Evolutionary conservation across 2,797 vertebrate species (phyloP).

Genomic region (Catostomus latipinnis): DNA sequence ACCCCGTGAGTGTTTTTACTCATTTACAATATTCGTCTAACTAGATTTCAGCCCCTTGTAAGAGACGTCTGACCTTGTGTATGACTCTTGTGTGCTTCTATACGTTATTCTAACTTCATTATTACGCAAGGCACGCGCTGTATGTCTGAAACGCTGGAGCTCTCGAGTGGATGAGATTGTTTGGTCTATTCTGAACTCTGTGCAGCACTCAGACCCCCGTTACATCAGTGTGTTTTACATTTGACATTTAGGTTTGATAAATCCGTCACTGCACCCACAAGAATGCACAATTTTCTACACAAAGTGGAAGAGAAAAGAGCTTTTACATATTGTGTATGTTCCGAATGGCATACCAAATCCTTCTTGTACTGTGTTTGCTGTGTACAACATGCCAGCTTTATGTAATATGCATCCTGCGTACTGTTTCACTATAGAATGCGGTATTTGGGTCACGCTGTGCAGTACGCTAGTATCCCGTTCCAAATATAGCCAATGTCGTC

Average conservation of each 20-base stretch:
- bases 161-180: not conserved
- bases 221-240: no score
- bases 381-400: no score
- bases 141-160: not conserved
- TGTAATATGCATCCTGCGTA: no score
- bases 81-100: conserved; percentile 5
- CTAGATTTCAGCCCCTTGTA: not conserved
- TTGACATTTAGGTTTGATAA: no score
- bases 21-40: conserved; percentile 2
- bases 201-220: no score
- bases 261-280: no score
- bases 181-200: not conserved
- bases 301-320: not conserved
- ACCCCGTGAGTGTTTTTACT: conserved; percentile 13
- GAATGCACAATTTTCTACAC: not conserved
- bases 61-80: conserved; percentile 25
- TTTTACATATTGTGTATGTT: not conserved
- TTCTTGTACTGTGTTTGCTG: no score
- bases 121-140: conserved; percentile 1
- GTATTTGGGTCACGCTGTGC: not conserved
- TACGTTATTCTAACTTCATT: conserved; percentile 25
- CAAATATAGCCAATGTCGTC: no score
- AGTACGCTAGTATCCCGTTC: not conserved
- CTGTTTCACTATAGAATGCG: no score
- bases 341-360: not conserved